These are phyloP conservation scores for Phasianus colchicus DNA, from an alignment of 2,113 vertebrate genomes.

Conservation along the genomic window DNA sequence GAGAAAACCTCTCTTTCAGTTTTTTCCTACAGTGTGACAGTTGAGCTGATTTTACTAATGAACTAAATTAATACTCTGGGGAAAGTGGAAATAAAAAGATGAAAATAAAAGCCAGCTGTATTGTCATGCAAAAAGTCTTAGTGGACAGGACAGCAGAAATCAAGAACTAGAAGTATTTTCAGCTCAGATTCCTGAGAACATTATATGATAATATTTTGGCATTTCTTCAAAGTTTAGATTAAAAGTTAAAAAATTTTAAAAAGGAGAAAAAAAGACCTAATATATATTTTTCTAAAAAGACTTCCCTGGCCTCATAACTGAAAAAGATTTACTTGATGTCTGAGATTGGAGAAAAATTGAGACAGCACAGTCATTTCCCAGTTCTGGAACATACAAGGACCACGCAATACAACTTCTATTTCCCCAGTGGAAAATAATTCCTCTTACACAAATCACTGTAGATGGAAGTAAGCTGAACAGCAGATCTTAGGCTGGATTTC, in stretches of 20 bases:
- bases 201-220: neutral
- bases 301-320: neutral
- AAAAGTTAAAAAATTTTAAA: neutral
- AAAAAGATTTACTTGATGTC: neutral
- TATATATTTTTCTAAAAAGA: neutral
- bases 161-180: neutral
- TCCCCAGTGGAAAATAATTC: neutral
- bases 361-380: neutral
- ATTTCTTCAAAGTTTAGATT: neutral
- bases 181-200: neutral
- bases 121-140: neutral
- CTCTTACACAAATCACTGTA: neutral
- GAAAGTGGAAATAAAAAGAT: neutral
- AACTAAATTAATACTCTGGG: neutral
- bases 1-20: neutral
- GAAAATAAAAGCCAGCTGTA: neutral
- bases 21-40: neutral
- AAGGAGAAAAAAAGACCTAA: no score
- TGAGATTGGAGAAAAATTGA: neutral
- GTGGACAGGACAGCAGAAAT: neutral
- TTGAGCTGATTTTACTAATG: neutral
- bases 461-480: neutral
- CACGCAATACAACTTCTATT: neutral
- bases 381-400: neutral
- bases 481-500: neutral